Base-by-base conservation (phyloP, 2,797 vertebrate genomes). In the Potorous gilbertii region DNA sequence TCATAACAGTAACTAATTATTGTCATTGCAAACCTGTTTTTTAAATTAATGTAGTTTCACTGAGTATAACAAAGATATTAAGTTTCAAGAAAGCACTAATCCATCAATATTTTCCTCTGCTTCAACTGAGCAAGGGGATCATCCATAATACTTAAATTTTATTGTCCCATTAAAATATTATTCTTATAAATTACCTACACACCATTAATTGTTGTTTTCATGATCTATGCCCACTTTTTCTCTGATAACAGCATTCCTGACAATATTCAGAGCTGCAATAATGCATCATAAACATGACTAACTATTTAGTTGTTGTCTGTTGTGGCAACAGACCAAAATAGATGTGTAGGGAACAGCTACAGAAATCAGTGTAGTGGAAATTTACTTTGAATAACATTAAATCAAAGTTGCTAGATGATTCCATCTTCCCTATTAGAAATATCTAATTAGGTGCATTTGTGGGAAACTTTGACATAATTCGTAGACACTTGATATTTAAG, bases 401-500 rank as follows among this genome's bases (percentile, higher is more conserved):
- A 96, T 97, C 54, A 97, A 94, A 31, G 5, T 16, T 97, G 91
- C 1, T 87, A 95, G 95, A 56, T 96, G 54, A 95, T 97, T 91
- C 8, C 4, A 13, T 97, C 98, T 98, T 90, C 34, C 56, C 46
- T 13, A 93, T 97, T 97, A 94, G 94, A 97, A 81, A 66, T 1
- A 0, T 97, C 98, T 97, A 98, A 97, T 98, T 98, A 97, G 66
- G 92, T 90, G 66, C 3, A 66, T 95, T 97, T 74, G 2, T 94
- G 97, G 55, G 92, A 96, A 98, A 98, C 66, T 98, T 95, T 97
- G 96, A 97, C 92, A 95, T 57, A 52, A 1, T 97, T 98, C 94
- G 95, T 97, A 90, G 90, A 91, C n/a, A 56, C 89, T 96, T 97
- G 94, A 54, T 98, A 98, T 97, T 98, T 98, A 95, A 97, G 92